Evolutionary conservation across 2,113 vertebrate species (phyloP).

Genomic region (Neodon shergylaensis): DNA sequence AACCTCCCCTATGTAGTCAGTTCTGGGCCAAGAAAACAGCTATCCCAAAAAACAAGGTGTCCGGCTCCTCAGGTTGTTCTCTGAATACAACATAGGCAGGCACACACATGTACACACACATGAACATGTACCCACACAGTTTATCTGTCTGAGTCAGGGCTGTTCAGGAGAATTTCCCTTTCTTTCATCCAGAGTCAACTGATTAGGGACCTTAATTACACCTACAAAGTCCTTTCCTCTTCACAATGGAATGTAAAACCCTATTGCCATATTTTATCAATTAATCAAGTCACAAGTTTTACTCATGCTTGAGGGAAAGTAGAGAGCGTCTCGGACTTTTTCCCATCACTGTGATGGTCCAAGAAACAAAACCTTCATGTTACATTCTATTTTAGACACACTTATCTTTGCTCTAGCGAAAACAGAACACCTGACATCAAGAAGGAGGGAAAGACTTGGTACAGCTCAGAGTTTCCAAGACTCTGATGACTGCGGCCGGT

Average conservation of each 20-base stretch:
- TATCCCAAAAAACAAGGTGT: not conserved
- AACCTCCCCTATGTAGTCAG: not conserved
- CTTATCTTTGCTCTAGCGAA: not conserved
- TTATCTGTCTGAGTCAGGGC: not conserved
- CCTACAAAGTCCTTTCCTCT: constrained; percentile 36
- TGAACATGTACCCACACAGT: not conserved
- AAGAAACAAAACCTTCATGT: constrained; percentile 43
- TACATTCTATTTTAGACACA: not conserved
- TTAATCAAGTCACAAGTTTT: not conserved
- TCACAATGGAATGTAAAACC: not conserved
- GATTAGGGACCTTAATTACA: not conserved
- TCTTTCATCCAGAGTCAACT: not conserved
- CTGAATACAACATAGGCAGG: not conserved
- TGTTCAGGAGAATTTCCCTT: not conserved
- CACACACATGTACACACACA: not conserved
- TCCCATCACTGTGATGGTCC: not conserved
- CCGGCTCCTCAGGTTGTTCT: not conserved
- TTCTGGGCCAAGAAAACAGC: not conserved
- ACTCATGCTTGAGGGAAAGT: not conserved
- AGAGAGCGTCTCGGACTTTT: constrained; percentile 28
- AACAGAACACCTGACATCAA: not conserved
- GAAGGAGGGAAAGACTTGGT: not conserved
- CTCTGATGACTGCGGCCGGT: too few relatives aligned
- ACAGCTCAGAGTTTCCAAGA: not conserved
- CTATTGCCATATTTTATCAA: not conserved